Evolutionary conservation across 2,888 invertebrate genomes (phyloP).

Genomic region (Oxystoma pomonae): DNA sequence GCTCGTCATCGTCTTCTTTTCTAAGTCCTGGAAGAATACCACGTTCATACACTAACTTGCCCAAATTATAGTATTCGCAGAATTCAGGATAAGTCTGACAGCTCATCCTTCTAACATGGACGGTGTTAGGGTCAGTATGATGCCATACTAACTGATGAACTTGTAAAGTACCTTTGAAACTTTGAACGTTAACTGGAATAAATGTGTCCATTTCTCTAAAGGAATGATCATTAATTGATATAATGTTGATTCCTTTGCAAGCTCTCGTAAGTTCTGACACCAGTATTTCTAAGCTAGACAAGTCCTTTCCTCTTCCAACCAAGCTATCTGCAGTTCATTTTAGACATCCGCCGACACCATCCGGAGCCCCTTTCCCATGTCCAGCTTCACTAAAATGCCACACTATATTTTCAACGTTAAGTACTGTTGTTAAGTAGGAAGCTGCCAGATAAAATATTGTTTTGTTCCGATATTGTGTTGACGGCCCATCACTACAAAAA

Average conservation of each 20-base stretch:
- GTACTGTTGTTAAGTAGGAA: conserved; percentile 6
- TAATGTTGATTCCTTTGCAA: background rate
- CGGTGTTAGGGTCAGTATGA: too few species aligned
- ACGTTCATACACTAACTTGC: too few species aligned
- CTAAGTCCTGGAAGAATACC: too few species aligned
- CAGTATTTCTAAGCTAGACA: background rate
- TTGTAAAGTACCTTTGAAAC: too few species aligned
- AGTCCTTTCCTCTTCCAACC: background rate
- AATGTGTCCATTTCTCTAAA: too few species aligned
- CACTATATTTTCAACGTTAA: conserved; percentile 6
- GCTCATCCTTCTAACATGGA: too few species aligned
- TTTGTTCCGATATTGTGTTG: conserved; percentile 17
- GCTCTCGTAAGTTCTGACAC: background rate
- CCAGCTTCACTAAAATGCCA: conserved; percentile 17
- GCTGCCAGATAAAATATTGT: conserved; percentile 14
- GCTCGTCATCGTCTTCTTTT: too few species aligned
- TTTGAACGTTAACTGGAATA: too few species aligned
- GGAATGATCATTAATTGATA: background rate
- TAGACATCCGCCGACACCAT: conserved; percentile 16
- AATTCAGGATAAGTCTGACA: too few species aligned
- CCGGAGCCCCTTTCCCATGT: conserved; percentile 19
- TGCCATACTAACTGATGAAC: too few species aligned
- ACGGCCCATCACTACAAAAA: conserved; percentile 19
- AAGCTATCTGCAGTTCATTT: conserved; percentile 14
- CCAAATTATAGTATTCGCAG: too few species aligned